A percentile compares a stretch with the other conserved stretches of the same genome.
Conservation (phyloP, 2,113 vertebrate species). For the Gambusia holbrooki region DNA sequence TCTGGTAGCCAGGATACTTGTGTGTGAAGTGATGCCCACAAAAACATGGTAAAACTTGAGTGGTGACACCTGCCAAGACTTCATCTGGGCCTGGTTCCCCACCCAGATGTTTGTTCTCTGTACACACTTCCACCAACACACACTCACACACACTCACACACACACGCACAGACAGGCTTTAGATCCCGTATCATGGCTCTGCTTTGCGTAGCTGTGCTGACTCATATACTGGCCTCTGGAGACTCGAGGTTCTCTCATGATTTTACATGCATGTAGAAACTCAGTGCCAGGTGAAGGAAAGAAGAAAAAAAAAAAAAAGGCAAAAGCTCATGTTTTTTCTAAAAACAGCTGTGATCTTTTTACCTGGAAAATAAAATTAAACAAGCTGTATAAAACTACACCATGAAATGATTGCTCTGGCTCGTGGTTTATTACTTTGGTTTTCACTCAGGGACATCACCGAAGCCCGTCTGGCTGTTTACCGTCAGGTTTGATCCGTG, state of each 20-base stretch:
- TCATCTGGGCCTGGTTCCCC: slow-evolving; percentile 64
- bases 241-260: slow-evolving; percentile 51
- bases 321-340: slow-evolving; percentile 60
- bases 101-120: slow-evolving; percentile 54
- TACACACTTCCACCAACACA: slow-evolving; percentile 10
- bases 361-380: slow-evolving; percentile 64
- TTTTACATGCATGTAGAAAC: slow-evolving; percentile 61
- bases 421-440: slow-evolving; percentile 48
- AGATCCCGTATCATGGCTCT: slow-evolving; percentile 47
- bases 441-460: slow-evolving; percentile 60
- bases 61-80: slow-evolving; percentile 75
- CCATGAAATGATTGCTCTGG: slow-evolving; percentile 52
- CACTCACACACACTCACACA: neutral
- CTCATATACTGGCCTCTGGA: slow-evolving; percentile 69
- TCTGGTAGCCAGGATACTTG: slow-evolving; percentile 71
- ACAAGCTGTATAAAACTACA: slow-evolving; percentile 51
- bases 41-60: slow-evolving; percentile 75
- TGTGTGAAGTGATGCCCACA: slow-evolving; percentile 75
- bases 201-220: slow-evolving; percentile 68
- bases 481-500: slow-evolving; percentile 50
- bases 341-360: slow-evolving; percentile 56
- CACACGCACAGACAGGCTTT: slow-evolving; percentile 31
- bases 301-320: slow-evolving; percentile 26
- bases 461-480: slow-evolving; percentile 44
- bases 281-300: slow-evolving; percentile 52